Percentiles rank a stretch among this genome's conserved stretches.
Evolutionary conservation across 2,113 vertebrate species (phyloP).

Genomic region (Protobothrops flavoviridis): DNA sequence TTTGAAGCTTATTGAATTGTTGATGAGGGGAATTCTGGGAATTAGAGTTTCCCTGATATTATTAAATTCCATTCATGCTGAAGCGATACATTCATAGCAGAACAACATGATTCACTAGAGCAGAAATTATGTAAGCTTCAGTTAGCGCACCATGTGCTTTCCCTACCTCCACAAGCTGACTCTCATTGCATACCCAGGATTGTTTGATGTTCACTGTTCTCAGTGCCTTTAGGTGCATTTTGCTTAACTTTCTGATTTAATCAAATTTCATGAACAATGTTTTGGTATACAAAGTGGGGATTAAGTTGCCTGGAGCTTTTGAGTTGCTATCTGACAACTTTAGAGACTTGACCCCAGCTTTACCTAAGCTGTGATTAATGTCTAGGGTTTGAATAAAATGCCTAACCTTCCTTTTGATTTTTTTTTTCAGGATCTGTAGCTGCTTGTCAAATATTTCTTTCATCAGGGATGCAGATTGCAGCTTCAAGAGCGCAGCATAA

Average conservation of each 20-base stretch:
- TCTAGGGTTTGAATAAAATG: neutral
- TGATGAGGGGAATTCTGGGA: neutral
- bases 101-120: neutral
- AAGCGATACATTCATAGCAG: neutral
- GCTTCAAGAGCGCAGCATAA: neutral
- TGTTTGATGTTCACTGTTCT: neutral
- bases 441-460: neutral
- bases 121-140: neutral
- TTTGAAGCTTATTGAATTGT: neutral
- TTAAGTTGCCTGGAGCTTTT: neutral
- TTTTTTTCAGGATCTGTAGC: neutral
- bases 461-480: neutral
- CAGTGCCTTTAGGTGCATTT: neutral
- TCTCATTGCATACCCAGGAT: neutral
- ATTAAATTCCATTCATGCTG: neutral
- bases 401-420: neutral
- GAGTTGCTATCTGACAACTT: neutral
- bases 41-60: neutral
- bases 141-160: neutral
- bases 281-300: neutral
- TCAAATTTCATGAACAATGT: neutral
- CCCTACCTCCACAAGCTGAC: neutral
- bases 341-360: neutral
- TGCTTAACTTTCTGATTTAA: neutral
- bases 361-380: neutral